Evolutionary conservation across 2,888 invertebrate genomes (phyloP).

Genomic region (Boloria euphrosyne): DNA sequence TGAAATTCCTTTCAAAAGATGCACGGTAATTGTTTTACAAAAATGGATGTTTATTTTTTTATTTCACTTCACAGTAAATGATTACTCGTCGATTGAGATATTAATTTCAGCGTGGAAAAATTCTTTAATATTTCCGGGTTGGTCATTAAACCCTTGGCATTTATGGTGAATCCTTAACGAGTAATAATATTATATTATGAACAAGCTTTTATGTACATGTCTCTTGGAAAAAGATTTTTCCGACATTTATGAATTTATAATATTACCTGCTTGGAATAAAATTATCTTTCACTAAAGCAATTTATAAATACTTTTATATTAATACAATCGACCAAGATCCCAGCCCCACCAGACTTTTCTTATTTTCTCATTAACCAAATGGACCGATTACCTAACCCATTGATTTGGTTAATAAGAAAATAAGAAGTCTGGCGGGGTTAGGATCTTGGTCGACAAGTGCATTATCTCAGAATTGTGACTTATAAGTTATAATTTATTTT

Average conservation of each 20-base stretch:
- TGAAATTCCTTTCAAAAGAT: slow-evolving; percentile 16
- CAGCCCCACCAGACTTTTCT: too few relatives aligned
- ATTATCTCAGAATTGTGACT: too few relatives aligned
- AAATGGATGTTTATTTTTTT: slow-evolving; percentile 20
- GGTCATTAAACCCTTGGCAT: slow-evolving; percentile 25
- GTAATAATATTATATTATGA: slow-evolving; percentile 14
- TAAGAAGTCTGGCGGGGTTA: too few relatives aligned
- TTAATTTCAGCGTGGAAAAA: slow-evolving; percentile 17
- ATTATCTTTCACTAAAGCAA: too few relatives aligned
- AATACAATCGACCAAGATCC: too few relatives aligned
- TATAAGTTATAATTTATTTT: too few relatives aligned
- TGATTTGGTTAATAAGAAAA: too few relatives aligned
- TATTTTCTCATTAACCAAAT: too few relatives aligned
- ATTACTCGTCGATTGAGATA: slow-evolving; percentile 15
- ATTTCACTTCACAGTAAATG: slow-evolving; percentile 8
- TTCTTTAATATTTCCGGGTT: slow-evolving; percentile 26
- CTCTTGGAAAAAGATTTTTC: neutral
- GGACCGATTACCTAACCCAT: too few relatives aligned
- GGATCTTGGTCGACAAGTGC: too few relatives aligned
- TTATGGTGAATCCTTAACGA: slow-evolving; percentile 17
- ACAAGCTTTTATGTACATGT: neutral
- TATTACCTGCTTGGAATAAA: too few relatives aligned
- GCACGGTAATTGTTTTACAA: slow-evolving; percentile 13
- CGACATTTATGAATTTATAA: neutral
- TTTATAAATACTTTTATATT: too few relatives aligned